Evolutionary conservation across 1,140 invertebrate species (phyloP).

Genomic region (Listronotus oregonensis): DNA sequence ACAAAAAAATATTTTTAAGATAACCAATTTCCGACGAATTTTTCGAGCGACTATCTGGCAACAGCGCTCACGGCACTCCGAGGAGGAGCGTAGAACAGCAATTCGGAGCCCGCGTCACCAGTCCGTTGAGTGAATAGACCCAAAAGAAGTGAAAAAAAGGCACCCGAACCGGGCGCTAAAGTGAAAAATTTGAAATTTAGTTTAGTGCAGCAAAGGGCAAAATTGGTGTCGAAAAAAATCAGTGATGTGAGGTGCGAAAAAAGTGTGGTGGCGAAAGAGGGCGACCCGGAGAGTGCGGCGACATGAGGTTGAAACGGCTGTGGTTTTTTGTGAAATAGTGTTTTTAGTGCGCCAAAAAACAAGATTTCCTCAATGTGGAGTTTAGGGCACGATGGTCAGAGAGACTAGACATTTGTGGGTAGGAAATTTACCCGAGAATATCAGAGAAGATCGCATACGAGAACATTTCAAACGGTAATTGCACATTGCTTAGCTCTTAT

Average conservation of each 20-base stretch:
- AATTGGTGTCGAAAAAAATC: constrained; percentile 11
- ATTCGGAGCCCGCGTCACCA: constrained; percentile 48
- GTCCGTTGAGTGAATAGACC: constrained; percentile 52
- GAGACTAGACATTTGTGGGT: constrained; percentile 99
- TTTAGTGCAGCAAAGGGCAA: constrained; percentile 18
- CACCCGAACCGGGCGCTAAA: constrained; percentile 44
- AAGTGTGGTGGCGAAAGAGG: constrained; percentile 34
- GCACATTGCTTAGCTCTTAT: neutral
- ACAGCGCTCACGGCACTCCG: constrained; percentile 23
- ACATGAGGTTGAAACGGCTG: constrained; percentile 51
- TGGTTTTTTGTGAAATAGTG: constrained; percentile 55
- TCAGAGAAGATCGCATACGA: constrained; percentile 91
- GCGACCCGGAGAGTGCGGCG: constrained; percentile 31
- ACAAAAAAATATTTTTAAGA: no score
- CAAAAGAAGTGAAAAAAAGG: constrained; percentile 49
- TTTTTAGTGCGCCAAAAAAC: constrained; percentile 56
- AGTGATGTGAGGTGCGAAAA: constrained; percentile 43
- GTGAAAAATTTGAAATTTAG: constrained; percentile 44
- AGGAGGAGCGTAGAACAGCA: constrained; percentile 51
- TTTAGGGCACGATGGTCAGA: constrained; percentile 95
- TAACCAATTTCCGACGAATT: neutral
- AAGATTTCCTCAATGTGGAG: constrained; percentile 71
- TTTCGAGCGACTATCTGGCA: constrained; percentile 4
- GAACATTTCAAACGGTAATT: constrained; percentile 96
- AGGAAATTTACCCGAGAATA: constrained; percentile 99